These are phyloP conservation scores for Uromys caudimaculatus DNA, from an alignment of 2,797 vertebrate genomes.

Conservation along the genomic window DNA sequence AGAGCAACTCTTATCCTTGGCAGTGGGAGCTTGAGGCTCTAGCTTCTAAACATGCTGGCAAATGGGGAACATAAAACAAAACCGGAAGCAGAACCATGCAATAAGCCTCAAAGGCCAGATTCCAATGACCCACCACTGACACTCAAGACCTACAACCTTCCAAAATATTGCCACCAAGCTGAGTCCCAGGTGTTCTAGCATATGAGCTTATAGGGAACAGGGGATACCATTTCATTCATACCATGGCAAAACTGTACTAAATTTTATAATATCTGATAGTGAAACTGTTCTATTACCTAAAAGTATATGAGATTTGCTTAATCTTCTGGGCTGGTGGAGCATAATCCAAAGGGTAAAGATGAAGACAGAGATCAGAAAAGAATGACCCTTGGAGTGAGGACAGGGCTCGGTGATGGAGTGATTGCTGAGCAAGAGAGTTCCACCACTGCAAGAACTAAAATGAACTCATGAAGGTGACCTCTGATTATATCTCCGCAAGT, in stretches of 20 bases:
- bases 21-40: too few species aligned
- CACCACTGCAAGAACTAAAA: background rate
- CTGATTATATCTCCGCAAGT: background rate
- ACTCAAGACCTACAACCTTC: background rate
- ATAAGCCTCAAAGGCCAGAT: background rate
- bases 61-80: background rate
- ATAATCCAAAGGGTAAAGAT: background rate
- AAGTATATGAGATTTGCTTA: background rate
- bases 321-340: background rate
- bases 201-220: too few species aligned
- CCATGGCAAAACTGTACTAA: background rate
- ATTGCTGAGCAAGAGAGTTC: background rate
- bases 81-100: background rate
- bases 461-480: background rate
- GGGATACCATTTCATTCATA: background rate
- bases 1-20: background rate
- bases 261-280: background rate
- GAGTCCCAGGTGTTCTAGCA: background rate
- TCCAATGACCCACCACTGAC: background rate
- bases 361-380: background rate
- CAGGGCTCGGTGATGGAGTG: background rate
- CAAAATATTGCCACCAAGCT: background rate
- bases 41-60: background rate
- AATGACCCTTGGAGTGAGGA: background rate
- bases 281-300: constrained; percentile 15